Conservation (phyloP, 2,797 vertebrate species). For the Melanotaenia pygmaea region DNA sequence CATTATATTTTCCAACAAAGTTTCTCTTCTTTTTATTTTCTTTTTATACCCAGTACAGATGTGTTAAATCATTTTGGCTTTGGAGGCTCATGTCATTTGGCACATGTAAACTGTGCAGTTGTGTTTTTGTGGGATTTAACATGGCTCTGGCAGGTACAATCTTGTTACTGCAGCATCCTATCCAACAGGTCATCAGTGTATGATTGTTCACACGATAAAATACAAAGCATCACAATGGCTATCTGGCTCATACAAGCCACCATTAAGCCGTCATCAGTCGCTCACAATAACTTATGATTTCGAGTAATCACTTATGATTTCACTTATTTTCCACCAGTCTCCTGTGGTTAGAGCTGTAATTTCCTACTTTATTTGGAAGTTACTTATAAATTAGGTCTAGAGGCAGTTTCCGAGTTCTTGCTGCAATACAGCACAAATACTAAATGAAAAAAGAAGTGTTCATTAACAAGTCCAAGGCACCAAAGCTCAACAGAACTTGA, state of each 20-base stretch:
- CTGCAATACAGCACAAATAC: slow-evolving; percentile 37
- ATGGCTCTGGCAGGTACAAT: slow-evolving; percentile 28
- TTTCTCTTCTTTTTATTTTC: slow-evolving; percentile 1
- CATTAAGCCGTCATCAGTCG: slow-evolving; percentile 23
- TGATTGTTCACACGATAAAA: slow-evolving; percentile 62
- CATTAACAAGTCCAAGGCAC: slow-evolving; percentile 54
- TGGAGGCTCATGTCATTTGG: slow-evolving; percentile 15
- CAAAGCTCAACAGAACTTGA: slow-evolving; percentile 71
- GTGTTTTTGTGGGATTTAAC: slow-evolving; percentile 26
- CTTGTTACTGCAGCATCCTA: slow-evolving; percentile 13
- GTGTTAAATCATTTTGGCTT: slow-evolving; percentile 17
- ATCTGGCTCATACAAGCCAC: slow-evolving; percentile 10
- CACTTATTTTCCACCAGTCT: slow-evolving; percentile 26
- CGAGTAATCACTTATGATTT: slow-evolving; percentile 38
- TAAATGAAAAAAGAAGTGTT: slow-evolving; percentile 37
- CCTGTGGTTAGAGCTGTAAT: slow-evolving; percentile 32
- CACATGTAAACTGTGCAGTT: slow-evolving; percentile 2
- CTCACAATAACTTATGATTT: slow-evolving; percentile 55
- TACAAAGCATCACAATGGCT: slow-evolving; percentile 40
- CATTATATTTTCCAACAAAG: slow-evolving; percentile 19
- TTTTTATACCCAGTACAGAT: slow-evolving; percentile 22
- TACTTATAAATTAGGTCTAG: slow-evolving; percentile 46
- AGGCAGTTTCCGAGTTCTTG: slow-evolving; percentile 48
- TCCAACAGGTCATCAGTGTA: slow-evolving; percentile 47
- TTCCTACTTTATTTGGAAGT: slow-evolving; percentile 51